phyloP scores from a whole-genome alignment of 1,140 invertebrate species.

The Mya arenaria region DNA sequence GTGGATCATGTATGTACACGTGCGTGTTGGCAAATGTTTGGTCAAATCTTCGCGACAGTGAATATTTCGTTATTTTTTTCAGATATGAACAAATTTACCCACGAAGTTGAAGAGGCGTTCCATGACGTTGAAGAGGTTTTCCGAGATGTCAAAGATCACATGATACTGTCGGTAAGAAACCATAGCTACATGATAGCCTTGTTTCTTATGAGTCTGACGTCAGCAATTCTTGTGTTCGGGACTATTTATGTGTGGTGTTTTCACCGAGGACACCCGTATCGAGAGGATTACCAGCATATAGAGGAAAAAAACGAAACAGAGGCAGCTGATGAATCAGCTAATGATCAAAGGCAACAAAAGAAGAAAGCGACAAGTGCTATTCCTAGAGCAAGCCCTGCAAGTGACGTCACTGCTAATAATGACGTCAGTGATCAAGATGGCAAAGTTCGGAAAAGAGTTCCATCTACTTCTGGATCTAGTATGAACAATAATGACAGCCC shows the following conservation, averaged over 20 bases:
- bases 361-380: not conserved
- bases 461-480: not conserved
- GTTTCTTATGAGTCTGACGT: conserved; percentile 26
- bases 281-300: not conserved
- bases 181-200: conserved; percentile 34
- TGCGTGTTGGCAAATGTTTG: too few species aligned
- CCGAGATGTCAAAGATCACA: conserved; percentile 33
- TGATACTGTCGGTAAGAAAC: conserved; percentile 47
- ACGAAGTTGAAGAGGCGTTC: conserved; percentile 38
- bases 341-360: not conserved
- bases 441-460: not conserved
- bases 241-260: conserved; percentile 51
- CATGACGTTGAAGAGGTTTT: conserved; percentile 29
- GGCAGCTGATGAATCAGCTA: not conserved
- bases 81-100: conserved; percentile 38
- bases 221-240: conserved; percentile 29
- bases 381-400: not conserved
- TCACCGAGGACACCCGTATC: conserved; percentile 2
- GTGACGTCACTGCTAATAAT: not conserved
- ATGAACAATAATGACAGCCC: conserved; percentile 37
- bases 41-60: too few species aligned
- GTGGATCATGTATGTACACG: too few species aligned
- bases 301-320: not conserved
- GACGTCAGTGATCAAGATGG: not conserved
- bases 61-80: too few species aligned